phyloP scores from a whole-genome alignment of 2,113 vertebrate genomes.

The Candoia aspera region DNA sequence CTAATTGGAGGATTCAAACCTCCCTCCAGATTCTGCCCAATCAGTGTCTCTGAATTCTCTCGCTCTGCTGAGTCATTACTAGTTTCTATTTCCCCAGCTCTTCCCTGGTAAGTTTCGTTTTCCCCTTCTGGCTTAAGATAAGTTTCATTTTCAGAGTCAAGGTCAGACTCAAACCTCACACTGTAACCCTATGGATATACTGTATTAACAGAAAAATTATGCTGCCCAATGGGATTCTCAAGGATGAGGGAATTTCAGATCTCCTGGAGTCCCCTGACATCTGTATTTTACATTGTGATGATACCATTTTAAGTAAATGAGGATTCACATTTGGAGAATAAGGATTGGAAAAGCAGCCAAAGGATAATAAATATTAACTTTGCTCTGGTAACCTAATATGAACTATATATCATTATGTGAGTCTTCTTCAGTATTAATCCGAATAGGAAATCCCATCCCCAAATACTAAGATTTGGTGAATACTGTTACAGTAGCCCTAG shows the following conservation, averaged over 20 bases:
- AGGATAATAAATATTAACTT: neutral
- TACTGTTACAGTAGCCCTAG: neutral
- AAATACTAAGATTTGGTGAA: neutral
- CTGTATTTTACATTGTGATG: neutral
- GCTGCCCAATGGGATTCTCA: neutral
- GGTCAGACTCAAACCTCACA: too few species aligned
- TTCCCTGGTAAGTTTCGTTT: too few species aligned
- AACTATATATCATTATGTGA: neutral
- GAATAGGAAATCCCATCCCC: too few species aligned
- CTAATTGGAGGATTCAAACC: too few species aligned
- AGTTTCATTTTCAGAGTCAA: too few species aligned
- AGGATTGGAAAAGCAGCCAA: neutral
- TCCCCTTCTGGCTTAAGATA: too few species aligned
- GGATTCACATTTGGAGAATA: neutral
- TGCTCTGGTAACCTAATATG: neutral
- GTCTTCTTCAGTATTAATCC: neutral
- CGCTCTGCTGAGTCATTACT: too few species aligned
- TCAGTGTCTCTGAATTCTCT: too few species aligned
- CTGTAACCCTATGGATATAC: neutral
- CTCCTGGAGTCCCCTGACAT: neutral
- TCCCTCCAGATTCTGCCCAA: too few species aligned
- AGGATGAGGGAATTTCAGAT: neutral
- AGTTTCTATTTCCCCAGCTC: too few species aligned
- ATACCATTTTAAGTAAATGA: neutral
- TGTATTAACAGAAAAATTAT: neutral